A percentile compares a stretch with the other conserved stretches of the same genome.
Evolutionary conservation across 2,113 vertebrate species (phyloP).

Genomic region (Dipodomys spectabilis): DNA sequence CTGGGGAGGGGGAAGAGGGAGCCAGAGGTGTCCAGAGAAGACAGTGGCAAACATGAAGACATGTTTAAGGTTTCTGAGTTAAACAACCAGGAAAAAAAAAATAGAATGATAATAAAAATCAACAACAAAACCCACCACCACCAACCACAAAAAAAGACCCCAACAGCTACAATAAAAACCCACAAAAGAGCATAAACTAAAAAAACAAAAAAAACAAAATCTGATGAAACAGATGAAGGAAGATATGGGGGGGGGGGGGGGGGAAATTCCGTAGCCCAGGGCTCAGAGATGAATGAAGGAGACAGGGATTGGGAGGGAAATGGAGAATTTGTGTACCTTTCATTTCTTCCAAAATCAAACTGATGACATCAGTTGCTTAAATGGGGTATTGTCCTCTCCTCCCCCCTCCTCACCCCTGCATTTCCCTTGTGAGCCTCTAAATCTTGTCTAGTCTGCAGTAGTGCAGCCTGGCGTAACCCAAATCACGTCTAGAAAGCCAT

Average conservation of each 20-base stretch:
- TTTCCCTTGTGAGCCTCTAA: constrained; percentile 80
- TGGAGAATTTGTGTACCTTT: constrained; percentile 76
- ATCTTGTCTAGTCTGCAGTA: constrained; percentile 81
- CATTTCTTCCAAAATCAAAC: constrained; percentile 79
- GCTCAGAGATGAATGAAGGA: constrained; percentile 79
- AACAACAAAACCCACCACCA: background rate
- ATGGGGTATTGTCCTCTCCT: constrained; percentile 72
- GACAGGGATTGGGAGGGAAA: constrained; percentile 65
- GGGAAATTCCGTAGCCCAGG: constrained; percentile 65
- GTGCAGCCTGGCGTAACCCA: constrained; percentile 80
- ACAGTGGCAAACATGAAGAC: constrained; percentile 69
- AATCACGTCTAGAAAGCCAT: constrained; percentile 85
- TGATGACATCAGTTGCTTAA: constrained; percentile 57
- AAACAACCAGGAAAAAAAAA: constrained; percentile 69
- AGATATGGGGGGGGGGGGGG: background rate
- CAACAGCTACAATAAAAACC: background rate
- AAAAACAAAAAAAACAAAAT: constrained; percentile 64
- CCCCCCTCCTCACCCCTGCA: constrained; percentile 37
- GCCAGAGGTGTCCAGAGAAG: constrained; percentile 44
- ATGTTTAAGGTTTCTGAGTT: constrained; percentile 77
- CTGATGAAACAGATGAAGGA: constrained; percentile 80
- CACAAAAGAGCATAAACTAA: constrained; percentile 54
- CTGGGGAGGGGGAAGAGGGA: background rate
- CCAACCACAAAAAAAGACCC: background rate
- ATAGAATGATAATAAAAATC: background rate